Base-by-base conservation (phyloP, 2,113 vertebrate species). In the Nibea albiflora region DNA sequence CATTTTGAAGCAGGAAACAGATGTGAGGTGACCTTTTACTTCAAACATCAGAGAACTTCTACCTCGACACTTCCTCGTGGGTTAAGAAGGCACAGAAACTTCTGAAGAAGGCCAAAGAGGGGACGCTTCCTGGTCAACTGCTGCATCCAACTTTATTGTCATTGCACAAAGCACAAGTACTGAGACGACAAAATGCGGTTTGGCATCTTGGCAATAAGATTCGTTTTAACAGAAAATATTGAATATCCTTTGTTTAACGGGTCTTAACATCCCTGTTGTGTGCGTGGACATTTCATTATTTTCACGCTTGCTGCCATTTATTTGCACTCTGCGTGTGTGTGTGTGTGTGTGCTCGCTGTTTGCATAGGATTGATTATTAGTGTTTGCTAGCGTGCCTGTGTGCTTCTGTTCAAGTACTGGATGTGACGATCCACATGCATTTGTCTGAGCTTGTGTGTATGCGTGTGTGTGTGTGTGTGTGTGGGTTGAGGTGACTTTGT, bases 371-470 rank as follows among this genome's bases (percentile, higher is more conserved):
- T 58, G 22, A 54, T 73, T 69, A 17, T 49, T 0, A 20, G 28
- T 54, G 26, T 70, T 78, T 62, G 56, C 19, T 3, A 19, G 60
- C 22, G 24, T 50, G 54, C 56, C 28, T 28, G 57, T 62, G 35
- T 66, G 24, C 68, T 71, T 61, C 49, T 73, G 54, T 63, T 80
- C 50, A 16, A 57, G 72, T 31, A 72, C 61, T 19, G 54, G 47
- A 54, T 68, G 78, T 64, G 60, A 53, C 46, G 2, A 39, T 20
- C 61, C 22, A 19, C 26, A 28, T 11, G 4, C 35, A n/a, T 11
- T 31, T 50, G 26, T 44, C 68, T n/a, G 47, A 15, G 31, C 3
- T 11, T 5, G 8, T 16, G 31, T 22, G 9, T 11, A 6, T 39
- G 11, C 1, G 39, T 60, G 50, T 1, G 39, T 22, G 9, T 11